Base-by-base conservation (phyloP, 2,797 vertebrate species). In the Helarctos malayanus region DNA sequence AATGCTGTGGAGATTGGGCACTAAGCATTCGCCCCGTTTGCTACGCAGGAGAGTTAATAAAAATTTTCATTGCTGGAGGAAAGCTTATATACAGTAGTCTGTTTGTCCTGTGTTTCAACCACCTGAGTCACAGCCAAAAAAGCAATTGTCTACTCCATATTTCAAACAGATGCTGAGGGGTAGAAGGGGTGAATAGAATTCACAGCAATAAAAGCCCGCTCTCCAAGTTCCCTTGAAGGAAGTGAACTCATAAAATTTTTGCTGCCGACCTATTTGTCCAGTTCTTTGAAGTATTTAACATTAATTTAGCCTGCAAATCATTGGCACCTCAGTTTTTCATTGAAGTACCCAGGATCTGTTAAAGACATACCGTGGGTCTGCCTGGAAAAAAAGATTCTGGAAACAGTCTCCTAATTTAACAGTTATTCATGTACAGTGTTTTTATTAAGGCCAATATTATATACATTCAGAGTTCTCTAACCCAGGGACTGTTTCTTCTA, bases 111-210 rank as follows among this genome's bases (percentile, higher is more conserved):
- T 98, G 98, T 99, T 99, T 99, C 99, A 99, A 99, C 98, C 98
- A 99, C 99, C 99, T 99, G 99, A 99, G 98, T 98, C 96, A 89
- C 97, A 98, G 99, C 99, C 99, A 99, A 99, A 98, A 99, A 98
- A 98, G 98, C 98, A 98, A 98, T 99, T 99, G 99, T 99, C 98
- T 98, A 95, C 98, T 98, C 98, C 99, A 99, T 99, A 99, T 99
- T 99, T 99, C 98, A 99, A 99, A 99, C 99, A 99, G 99, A 99
- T 99, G 99, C 99, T 98, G 98, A 98, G 98, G 98, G 98, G 97
- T 98, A 98, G 98, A 98, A 98, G 98, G 98, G 99, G 98, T 98
- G 98, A 98, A 98, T 98, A 99, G 98, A 99, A 99, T 98, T 98
- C 96, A 45, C 98, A 99, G 99, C 99, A 98, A 98, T 99, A 99